Percentiles rank a stretch among this genome's conserved stretches.
Conservation (phyloP, 2,888 invertebrate genomes). For the Cryptus armator region DNA sequence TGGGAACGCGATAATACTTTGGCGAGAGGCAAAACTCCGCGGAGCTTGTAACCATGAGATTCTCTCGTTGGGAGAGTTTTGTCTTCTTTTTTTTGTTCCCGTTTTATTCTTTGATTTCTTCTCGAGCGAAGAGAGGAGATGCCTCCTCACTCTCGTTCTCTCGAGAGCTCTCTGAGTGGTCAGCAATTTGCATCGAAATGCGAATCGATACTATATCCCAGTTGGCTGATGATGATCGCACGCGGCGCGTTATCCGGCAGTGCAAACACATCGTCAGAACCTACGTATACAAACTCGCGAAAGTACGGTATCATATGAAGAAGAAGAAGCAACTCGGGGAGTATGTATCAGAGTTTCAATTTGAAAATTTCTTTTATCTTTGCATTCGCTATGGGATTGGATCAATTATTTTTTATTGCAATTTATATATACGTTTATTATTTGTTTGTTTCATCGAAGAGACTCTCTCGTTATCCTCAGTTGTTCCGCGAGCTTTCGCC, state of each 20-base stretch:
- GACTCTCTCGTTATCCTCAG: conserved; percentile 12
- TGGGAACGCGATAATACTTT: conserved; percentile 54
- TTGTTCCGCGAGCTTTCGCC: not conserved
- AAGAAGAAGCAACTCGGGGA: conserved; percentile 14
- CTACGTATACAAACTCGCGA: conserved; percentile 10
- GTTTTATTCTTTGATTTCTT: conserved; percentile 4
- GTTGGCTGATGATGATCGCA: conserved; percentile 61
- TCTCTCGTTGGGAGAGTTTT: conserved; percentile 26
- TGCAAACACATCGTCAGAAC: conserved; percentile 55
- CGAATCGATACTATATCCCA: conserved; percentile 73
- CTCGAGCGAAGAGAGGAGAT: not conserved
- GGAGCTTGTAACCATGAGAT: not conserved
- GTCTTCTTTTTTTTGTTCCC: conserved; percentile 33
- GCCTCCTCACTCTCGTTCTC: not conserved
- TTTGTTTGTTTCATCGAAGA: conserved; percentile 33
- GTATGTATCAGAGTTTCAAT: conserved; percentile 40
- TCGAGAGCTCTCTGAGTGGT: conserved; percentile 53
- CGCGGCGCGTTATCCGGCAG: conserved; percentile 61
- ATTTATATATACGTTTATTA: conserved; percentile 57
- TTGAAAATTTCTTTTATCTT: conserved; percentile 36
- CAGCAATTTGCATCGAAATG: conserved; percentile 78
- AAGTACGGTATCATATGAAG: conserved; percentile 38
- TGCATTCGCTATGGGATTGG: conserved; percentile 57
- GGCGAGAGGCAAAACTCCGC: conserved; percentile 40
- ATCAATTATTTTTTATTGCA: conserved; percentile 67